Evolutionary conservation across 1,140 invertebrate genomes (phyloP).

Genomic region (Frieseomelitta varia): DNA sequence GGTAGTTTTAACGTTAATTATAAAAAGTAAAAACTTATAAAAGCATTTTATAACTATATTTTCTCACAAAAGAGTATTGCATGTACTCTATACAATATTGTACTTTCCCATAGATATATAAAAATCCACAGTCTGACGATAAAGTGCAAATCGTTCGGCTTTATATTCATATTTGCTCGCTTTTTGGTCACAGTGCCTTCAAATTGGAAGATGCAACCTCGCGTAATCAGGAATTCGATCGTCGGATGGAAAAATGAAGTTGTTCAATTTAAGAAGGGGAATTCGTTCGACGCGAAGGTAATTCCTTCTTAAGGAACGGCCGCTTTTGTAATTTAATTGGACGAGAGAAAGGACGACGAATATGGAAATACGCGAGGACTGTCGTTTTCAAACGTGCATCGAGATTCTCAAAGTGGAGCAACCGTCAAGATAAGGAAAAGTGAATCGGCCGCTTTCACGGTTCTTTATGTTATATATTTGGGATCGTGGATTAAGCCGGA

Average conservation of each 20-base stretch:
- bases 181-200: neutral
- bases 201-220: too few relatives aligned
- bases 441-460: conserved; percentile 60
- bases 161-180: neutral
- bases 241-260: neutral
- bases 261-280: conserved; percentile 6
- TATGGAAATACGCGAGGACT: conserved; percentile 39
- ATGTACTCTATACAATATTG: too few relatives aligned
- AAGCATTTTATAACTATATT: too few relatives aligned
- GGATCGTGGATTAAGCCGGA: conserved; percentile 11
- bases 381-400: conserved; percentile 43
- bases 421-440: conserved; percentile 55
- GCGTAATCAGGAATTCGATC: neutral
- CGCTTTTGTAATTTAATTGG: conserved; percentile 43
- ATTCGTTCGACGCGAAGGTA: neutral
- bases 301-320: conserved; percentile 24
- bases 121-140: neutral
- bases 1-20: too few relatives aligned
- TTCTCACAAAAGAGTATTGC: too few relatives aligned
- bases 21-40: too few relatives aligned
- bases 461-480: conserved; percentile 50
- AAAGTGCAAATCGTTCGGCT: neutral
- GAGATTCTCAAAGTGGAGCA: conserved; percentile 37
- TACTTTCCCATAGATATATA: too few relatives aligned
- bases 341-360: conserved; percentile 36